Conservation (phyloP, 2,888 invertebrate species). For the Rhagium mordax region DNA sequence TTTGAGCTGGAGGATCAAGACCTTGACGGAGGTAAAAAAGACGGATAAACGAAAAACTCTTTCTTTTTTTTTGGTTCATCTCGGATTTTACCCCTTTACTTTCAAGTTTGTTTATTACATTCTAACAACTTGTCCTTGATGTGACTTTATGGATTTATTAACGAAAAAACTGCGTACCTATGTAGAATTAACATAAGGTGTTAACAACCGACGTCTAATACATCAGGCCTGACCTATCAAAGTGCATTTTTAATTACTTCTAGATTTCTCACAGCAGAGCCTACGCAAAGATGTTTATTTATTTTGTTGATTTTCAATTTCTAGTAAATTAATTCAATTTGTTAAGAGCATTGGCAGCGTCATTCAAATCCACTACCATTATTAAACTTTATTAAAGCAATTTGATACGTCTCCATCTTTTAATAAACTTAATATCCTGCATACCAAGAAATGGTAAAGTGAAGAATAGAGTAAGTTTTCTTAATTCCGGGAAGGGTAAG, state of each 20-base stretch:
- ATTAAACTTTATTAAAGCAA: slow-evolving; percentile 53
- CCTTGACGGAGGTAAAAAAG: no score
- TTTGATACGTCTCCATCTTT: slow-evolving; percentile 53
- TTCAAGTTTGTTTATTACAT: no score
- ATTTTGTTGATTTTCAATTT: slow-evolving; percentile 11
- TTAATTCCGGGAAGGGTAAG: not conserved
- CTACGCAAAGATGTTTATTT: not conserved
- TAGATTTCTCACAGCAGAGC: not conserved
- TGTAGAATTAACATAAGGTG: no score
- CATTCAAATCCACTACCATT: slow-evolving; percentile 18
- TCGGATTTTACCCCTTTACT: no score
- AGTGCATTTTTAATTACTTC: not conserved
- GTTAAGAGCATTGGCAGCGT: slow-evolving; percentile 14
- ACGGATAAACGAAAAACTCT: no score
- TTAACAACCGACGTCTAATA: not conserved
- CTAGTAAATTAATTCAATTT: slow-evolving; percentile 18
- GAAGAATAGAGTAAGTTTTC: slow-evolving; percentile 7
- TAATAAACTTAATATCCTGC: slow-evolving; percentile 51
- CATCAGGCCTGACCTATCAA: not conserved
- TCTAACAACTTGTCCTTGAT: no score
- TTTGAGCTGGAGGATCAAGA: no score
- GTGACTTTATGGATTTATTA: no score
- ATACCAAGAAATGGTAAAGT: slow-evolving; percentile 47
- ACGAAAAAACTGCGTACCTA: no score
- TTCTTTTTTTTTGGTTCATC: no score